A percentile compares a stretch with the other conserved stretches of the same genome.
Conservation (phyloP, 1,140 invertebrate species). For the Steinernema khuongi region DNA sequence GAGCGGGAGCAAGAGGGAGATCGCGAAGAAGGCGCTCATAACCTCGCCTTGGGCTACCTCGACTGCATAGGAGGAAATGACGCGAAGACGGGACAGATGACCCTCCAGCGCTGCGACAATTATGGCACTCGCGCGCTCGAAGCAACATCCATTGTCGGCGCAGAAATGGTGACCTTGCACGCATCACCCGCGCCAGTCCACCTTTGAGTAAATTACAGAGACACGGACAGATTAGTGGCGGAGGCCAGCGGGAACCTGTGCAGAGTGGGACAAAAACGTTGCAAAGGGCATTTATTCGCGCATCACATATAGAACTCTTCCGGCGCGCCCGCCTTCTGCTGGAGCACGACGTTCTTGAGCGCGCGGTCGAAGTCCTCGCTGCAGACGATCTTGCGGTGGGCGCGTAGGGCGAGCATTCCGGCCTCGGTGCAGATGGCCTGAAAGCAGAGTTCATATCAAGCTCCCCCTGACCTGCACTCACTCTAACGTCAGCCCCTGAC, state of each 20-base stretch:
- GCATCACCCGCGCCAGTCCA: neutral
- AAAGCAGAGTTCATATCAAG: conserved; percentile 1
- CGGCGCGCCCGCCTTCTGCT: conserved; percentile 31
- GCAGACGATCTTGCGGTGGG: conserved; percentile 38
- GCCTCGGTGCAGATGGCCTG: conserved; percentile 47
- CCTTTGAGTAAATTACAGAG: conserved; percentile 2
- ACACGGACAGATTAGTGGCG: conserved; percentile 4
- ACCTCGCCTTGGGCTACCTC: neutral
- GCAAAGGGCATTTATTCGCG: neutral
- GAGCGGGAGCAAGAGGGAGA: neutral
- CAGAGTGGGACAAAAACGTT: neutral
- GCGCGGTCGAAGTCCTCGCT: conserved; percentile 43
- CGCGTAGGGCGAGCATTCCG: conserved; percentile 45
- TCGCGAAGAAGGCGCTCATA: neutral
- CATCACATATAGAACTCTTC: conserved; percentile 41
- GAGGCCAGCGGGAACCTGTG: neutral
- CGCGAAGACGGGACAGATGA: conserved; percentile 6
- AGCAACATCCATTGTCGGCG: conserved; percentile 7
- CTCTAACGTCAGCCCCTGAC: conserved; percentile 51
- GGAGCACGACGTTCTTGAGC: conserved; percentile 37
- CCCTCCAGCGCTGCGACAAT: conserved; percentile 7
- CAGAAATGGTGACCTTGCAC: neutral
- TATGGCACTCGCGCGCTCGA: conserved; percentile 12
- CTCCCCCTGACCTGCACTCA: conserved; percentile 12
- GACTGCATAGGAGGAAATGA: neutral